Conservation (phyloP, 2,113 vertebrate species). For the Chrysemys picta region DNA sequence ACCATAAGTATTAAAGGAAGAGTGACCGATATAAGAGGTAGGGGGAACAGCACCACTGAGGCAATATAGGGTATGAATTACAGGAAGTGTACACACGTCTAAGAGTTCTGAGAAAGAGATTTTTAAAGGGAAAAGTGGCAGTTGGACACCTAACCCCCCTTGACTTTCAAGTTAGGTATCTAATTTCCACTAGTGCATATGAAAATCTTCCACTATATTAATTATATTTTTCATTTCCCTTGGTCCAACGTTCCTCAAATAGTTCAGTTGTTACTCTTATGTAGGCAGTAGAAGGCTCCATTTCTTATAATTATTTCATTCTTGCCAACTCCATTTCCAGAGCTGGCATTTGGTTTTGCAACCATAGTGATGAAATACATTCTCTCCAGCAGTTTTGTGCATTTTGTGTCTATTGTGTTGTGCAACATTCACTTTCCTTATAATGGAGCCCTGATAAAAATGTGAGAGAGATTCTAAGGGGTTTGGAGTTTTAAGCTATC, state of each 20-base stretch:
- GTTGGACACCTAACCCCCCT: background rate
- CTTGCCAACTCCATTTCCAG: background rate
- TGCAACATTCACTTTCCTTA: background rate
- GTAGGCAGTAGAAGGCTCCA: background rate
- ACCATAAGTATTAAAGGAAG: background rate
- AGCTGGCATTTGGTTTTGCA: background rate
- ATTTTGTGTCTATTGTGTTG: constrained; percentile 11
- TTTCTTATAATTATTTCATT: constrained; percentile 1
- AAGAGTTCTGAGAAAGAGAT: background rate
- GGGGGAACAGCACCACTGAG: background rate
- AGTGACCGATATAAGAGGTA: background rate
- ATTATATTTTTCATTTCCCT: constrained; percentile 5
- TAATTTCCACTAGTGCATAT: background rate
- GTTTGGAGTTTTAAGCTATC: background rate
- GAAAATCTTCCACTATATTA: background rate
- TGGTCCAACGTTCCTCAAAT: background rate
- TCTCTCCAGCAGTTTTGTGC: background rate
- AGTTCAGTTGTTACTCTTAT: background rate
- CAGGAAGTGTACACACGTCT: background rate
- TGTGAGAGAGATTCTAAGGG: background rate
- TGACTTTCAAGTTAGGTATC: background rate
- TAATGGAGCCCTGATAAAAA: background rate
- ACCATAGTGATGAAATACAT: background rate
- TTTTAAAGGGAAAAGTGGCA: background rate
- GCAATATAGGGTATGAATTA: background rate